Base-by-base conservation (phyloP, 2,888 invertebrate species). In the Rhingia rostrata region DNA sequence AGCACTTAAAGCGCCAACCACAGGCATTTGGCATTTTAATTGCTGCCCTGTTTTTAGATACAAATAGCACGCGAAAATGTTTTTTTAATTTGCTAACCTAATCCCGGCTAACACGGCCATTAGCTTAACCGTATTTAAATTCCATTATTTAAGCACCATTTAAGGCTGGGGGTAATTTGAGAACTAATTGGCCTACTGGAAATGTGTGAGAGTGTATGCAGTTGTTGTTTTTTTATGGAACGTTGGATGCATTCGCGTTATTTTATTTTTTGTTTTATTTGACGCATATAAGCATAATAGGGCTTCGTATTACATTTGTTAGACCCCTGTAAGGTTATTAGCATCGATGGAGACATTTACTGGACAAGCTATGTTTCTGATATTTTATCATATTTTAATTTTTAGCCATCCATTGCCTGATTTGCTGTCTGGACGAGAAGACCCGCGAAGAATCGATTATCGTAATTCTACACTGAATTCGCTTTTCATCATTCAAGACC, bases 71-170 rank as follows among this genome's bases (percentile, higher is more conserved):
- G 53, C 12, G 22, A 43, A 73, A 39, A 47, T 73, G 45, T 39
- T 64, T 64, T 72, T 73, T 54, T 54, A 73, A 73, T 73, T 56
- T 47, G 53, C 61, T 61, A 43, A 51, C 43, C 60, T 72, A 61
- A 73, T 63, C 54, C 22, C 63, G 35, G 35, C 53, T 14, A 54
- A 53, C 63, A 47, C 14, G 32, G 32, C 54, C 63, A 73, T 73
- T 73, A 73, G 73, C 45, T 61, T 51, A 53, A 73, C 63, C 54
- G 54, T 54, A 37, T 73, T 54, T 73, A 54, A 54, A 73, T 73
- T 63, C 47, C 63, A 73, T 63, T 63, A 63, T 63, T 54, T 37
- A 45, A 12, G 47, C 54, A 72, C 61, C 39, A 73, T 54, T 73
- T 45, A 47, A 63, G 54, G 22, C 6, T n/a, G 53, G 7, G 30